Base-by-base conservation (phyloP, 2,888 invertebrate species). In the Erynnis tages region DNA sequence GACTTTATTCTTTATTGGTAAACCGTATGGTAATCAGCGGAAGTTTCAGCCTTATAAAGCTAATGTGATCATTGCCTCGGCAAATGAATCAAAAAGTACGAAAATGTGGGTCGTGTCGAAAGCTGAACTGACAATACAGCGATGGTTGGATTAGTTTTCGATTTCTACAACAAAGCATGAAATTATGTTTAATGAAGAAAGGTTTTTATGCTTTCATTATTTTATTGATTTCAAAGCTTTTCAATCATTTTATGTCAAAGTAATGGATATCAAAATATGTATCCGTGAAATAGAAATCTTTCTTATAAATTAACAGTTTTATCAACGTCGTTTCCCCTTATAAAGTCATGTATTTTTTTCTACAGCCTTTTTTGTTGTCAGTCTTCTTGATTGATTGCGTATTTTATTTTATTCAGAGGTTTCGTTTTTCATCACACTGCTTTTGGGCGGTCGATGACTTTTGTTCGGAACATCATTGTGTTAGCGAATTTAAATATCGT, bases 1-100 rank as follows among this genome's bases (percentile, higher is more conserved):
- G 56, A 60, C 57, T 60, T 44, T 23, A 59, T 59, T 61, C 62
- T 68, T 63, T 68, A 71, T 72, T 65, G 61, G 64, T 66, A 35
- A 35, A 35, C 34, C 8, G 57, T 61, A 62, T 44, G 55, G 61
- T 66, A 63, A 69, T 72, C 65, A 68, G 64, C 67, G 64, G 66
- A 71, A 62, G 57, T 57, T 63, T 60, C 45, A 21, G 53, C 69
- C 69, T 63, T 66, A 66, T 58, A 58, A 14, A 63, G 55, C 16
- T 44, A 59, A 59, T 62, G 61, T 60, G 45, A 59, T 62, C 50
- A n/a, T 27, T 29, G 50, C 27, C 50, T 50, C 50, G 6, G 27
- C 4, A 13, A 35, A 35, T 50, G 43, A 50, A 43, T 50, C 50
- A 43, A 34, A 14, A 16, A 43, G 6, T 13, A 11, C 34, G 3